Percentiles rank a stretch among this genome's conserved stretches.
Conservation (phyloP, 2,888 invertebrate species). For the Hirtodrosophila cameraria region DNA sequence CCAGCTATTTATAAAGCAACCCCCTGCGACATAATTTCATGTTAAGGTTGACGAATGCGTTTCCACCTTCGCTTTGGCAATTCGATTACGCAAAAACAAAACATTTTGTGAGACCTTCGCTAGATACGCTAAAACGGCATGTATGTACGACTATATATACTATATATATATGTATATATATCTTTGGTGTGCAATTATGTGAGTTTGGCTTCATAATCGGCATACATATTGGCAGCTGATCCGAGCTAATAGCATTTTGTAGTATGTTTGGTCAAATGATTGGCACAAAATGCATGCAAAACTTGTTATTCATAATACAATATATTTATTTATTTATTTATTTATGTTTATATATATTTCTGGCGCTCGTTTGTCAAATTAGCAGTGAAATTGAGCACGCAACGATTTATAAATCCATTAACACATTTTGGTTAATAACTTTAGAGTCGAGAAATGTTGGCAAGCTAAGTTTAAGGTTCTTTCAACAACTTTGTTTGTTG, state of each 20-base stretch:
- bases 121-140: constrained; percentile 41
- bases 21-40: neutral
- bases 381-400: constrained; percentile 47
- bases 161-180: constrained; percentile 1
- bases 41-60: constrained; percentile 42
- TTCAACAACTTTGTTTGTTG: constrained; percentile 17
- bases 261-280: constrained; percentile 51
- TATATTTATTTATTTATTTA: neutral
- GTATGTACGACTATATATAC: too few relatives aligned
- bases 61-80: constrained; percentile 41
- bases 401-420: constrained; percentile 42
- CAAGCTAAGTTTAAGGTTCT: constrained; percentile 3
- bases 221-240: neutral
- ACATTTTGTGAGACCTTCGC: constrained; percentile 24
- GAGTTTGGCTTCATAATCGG: constrained; percentile 4
- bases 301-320: too few relatives aligned
- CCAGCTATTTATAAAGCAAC: neutral
- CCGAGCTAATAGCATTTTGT: constrained; percentile 16
- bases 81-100: constrained; percentile 64
- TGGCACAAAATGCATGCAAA: constrained; percentile 35
- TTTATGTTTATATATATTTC: constrained; percentile 3
- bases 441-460: constrained; percentile 8
- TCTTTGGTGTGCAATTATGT: constrained; percentile 45
- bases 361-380: constrained; percentile 38
- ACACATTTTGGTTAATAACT: constrained; percentile 30